Base-by-base conservation (phyloP, 2,797 vertebrate species). In the Rhinella marina region DNA sequence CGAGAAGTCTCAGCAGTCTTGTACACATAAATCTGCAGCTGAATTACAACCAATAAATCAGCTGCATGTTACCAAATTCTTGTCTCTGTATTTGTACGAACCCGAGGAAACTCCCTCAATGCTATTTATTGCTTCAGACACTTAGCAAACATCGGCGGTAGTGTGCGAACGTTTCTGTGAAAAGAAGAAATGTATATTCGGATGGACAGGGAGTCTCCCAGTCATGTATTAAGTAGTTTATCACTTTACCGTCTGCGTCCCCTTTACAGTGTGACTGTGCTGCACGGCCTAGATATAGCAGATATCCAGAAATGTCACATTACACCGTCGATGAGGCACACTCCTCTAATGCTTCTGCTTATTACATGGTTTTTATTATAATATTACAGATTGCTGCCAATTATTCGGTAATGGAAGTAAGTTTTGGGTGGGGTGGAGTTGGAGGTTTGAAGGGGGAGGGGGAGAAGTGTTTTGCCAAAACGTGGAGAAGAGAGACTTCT, bases 401-500 rank as follows among this genome's bases (percentile, higher is more conserved):
- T 80, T 41, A n/a, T 21, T 62, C 78, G 73, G 66, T 57, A 32
- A 84, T 73, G 52, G 59, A 59, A 72, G 54, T 73, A 54, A 13
- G 13, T 84, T 73, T 73, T 57, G 50, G 32, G 52, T 56, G 0
- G 68, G 82, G 82, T 72, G 66, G 54, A 32, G 66, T n/a, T 56
- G 52, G 66, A 84, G 81, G 10, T 41, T 41, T 76, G 82, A 72
- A 73, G n/a, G 19, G 68, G 29, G 68, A 14, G 80, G 68, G 70
- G 70, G n/a, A 84, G 76, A 84, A 73, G 68, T 73, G n/a, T 84
- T 52, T 62, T 41, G 64, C 29, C 17, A 78, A 78, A 64, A 41
- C 41, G 9, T n/a, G 54, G 41, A 54, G 57, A 77, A 62, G 57
- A 76, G 25, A 61, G 66, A 78, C 78, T 78, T 86, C 73, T 86